Evolutionary conservation across 2,113 vertebrate genomes (phyloP).

Genomic region (Neotoma lepida): DNA sequence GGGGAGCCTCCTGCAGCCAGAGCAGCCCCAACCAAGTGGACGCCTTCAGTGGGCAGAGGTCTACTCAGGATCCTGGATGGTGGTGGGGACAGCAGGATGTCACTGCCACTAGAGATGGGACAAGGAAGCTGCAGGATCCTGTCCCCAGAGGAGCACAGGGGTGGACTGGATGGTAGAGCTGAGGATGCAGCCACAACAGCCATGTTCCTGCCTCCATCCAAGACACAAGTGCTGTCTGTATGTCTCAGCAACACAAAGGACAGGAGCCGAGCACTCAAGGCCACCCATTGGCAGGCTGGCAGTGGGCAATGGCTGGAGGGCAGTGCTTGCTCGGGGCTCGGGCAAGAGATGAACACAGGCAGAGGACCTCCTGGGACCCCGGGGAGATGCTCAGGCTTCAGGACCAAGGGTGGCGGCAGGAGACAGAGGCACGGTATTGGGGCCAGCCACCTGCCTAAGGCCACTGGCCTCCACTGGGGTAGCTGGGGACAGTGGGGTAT

Average conservation of each 20-base stretch:
- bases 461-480: slow-evolving; percentile 86
- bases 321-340: neutral
- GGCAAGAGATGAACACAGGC: neutral
- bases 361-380: neutral
- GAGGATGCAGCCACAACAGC: neutral
- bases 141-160: neutral
- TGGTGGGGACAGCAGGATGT: neutral
- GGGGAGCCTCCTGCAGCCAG: neutral
- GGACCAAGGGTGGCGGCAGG: neutral
- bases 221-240: too few species aligned
- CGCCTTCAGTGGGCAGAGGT: neutral
- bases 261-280: accelerated
- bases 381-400: neutral
- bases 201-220: neutral
- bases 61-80: neutral
- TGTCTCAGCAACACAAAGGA: neutral
- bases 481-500: slow-evolving; percentile 95
- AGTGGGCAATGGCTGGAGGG: neutral
- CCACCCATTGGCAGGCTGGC: neutral
- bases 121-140: neutral
- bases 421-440: neutral
- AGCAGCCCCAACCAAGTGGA: neutral
- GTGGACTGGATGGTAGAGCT: neutral
- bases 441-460: slow-evolving; percentile 67
- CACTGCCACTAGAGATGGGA: neutral